Conservation (phyloP, 1,140 invertebrate species). For the Lepeophtheirus salmonis region DNA sequence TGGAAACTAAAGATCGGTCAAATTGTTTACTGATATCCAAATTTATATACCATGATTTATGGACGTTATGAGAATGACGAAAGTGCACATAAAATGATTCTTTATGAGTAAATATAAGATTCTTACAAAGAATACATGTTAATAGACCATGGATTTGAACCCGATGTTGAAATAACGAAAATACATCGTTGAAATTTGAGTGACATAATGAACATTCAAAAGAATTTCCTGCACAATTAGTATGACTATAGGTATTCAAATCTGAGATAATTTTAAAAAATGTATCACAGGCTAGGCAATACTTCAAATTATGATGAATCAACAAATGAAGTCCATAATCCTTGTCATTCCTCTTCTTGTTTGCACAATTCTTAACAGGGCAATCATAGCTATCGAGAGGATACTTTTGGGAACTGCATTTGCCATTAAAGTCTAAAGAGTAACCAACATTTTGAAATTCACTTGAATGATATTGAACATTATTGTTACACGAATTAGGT, state of each 20-base stretch:
- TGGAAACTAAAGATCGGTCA: background rate
- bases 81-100: background rate
- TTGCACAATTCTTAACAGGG: background rate
- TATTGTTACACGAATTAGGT: no score
- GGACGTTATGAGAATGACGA: background rate
- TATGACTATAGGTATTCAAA: background rate
- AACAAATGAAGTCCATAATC: background rate
- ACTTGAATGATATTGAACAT: no score
- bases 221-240: background rate
- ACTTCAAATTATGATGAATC: background rate
- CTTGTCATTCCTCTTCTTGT: no score
- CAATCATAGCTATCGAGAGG: background rate
- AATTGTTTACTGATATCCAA: background rate
- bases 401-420: background rate
- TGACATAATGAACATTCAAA: background rate
- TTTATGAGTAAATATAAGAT: background rate
- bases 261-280: background rate
- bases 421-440: background rate
- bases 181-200: background rate
- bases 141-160: background rate
- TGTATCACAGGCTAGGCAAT: background rate
- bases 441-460: no score
- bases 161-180: background rate
- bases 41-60: background rate
- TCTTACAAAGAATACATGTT: background rate